phyloP scores from a whole-genome alignment of 2,797 vertebrate species.

The Moxostoma hubbsi region DNA sequence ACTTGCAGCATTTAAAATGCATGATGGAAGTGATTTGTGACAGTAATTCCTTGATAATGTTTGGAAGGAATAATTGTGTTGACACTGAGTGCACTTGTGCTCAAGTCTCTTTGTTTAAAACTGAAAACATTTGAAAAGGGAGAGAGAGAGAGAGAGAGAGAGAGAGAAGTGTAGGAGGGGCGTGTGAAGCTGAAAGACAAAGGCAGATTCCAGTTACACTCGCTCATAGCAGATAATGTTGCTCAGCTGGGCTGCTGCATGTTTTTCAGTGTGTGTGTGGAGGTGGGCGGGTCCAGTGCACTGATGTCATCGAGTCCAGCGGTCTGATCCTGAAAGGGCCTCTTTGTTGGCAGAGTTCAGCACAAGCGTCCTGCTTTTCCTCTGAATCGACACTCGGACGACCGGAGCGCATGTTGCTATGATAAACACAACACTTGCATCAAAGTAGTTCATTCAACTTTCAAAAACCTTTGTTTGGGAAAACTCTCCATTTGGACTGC shows the following conservation, averaged over 20 bases:
- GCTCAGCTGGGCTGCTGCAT: constrained; percentile 39
- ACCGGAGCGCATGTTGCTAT: constrained; percentile 72
- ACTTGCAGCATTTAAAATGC: too few relatives aligned
- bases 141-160: constrained; percentile 32
- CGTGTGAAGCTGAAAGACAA: constrained; percentile 61
- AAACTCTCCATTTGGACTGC: constrained; percentile 43
- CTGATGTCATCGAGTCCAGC: constrained; percentile 89
- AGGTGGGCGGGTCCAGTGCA: constrained; percentile 81
- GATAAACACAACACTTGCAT: constrained; percentile 64
- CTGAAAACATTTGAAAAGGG: background rate
- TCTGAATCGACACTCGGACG: constrained; percentile 65
- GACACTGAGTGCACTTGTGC: too few relatives aligned
- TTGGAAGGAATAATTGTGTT: too few relatives aligned
- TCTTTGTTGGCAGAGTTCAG: constrained; percentile 92
- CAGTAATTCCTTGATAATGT: too few relatives aligned
- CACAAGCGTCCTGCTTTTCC: constrained; percentile 76
- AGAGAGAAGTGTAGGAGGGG: constrained; percentile 52
- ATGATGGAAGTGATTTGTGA: too few relatives aligned
- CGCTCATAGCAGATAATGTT: constrained; percentile 34
- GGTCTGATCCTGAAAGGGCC: constrained; percentile 87
- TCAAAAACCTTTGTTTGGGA: background rate
- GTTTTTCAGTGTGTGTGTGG: constrained; percentile 50
- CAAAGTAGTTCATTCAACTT: constrained; percentile 1
- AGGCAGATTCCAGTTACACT: constrained; percentile 46
- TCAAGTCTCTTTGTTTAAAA: too few relatives aligned